Evolutionary conservation across 2,113 vertebrate species (phyloP).

Genomic region (Hemichromis elongatus): DNA sequence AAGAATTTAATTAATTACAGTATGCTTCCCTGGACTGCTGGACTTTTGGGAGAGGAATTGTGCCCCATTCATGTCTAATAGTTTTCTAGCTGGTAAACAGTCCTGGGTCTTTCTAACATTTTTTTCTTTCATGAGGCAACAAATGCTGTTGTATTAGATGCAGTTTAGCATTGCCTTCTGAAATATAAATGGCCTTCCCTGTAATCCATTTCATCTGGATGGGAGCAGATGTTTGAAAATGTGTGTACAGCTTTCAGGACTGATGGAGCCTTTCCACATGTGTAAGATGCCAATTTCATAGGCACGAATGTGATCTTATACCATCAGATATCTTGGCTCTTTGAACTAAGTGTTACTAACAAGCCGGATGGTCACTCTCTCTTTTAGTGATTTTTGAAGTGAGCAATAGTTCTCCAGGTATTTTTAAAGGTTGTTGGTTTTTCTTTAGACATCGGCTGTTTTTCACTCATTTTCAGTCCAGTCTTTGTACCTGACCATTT

Average conservation of each 20-base stretch:
- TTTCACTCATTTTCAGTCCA: not conserved
- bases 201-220: not conserved
- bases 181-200: not conserved
- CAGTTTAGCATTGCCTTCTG: not conserved
- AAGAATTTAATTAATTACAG: not conserved
- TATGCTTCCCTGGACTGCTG: fast-evolving
- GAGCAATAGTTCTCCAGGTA: not conserved
- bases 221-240: not conserved
- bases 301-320: not conserved
- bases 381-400: not conserved
- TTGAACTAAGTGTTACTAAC: not conserved
- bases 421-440: not conserved
- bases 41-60: not conserved
- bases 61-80: not conserved
- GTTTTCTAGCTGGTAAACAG: not conserved
- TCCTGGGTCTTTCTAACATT: not conserved
- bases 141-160: not conserved
- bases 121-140: not conserved
- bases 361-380: not conserved
- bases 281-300: not conserved
- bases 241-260: not conserved
- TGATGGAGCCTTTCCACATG: not conserved
- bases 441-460: not conserved
- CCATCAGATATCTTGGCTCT: not conserved
- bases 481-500: not conserved